Base-by-base conservation (phyloP, 2,888 invertebrate genomes). In the Subacronicta megacephala region DNA sequence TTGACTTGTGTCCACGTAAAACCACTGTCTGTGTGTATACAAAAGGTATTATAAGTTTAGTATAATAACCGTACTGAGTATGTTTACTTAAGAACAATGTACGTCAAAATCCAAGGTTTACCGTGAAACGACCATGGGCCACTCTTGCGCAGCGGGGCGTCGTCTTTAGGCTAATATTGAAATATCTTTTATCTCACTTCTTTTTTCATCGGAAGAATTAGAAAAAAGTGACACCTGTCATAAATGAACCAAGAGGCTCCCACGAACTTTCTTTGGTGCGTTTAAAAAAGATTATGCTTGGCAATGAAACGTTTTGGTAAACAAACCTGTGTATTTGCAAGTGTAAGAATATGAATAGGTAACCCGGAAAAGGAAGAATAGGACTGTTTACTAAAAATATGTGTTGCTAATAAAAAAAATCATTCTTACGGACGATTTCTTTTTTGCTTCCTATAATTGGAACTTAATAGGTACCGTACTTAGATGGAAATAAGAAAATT, bases 221-320 rank as follows among this genome's bases (percentile, higher is more conserved):
- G 72, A 73, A 83, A 88, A 86, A 88, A 82, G 60, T 88, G 89
- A 90, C 89, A 89, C 88, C 89, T 90, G 90, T 88, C 90, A 90
- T 75, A 83, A 79, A 78, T 74, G 80, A 77, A 75, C 75, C 51
- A 73, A 66, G 72, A 70, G 72, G 84, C 84, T 87, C 87, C 86
- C 87, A 87, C 82, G 82, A 72, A 73, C 73, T 71, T 77, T 72
- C 69, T 73, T 74, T 69, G 52, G 52, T 64, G 62, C 64, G 61
- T 58, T 72, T 76, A 73, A 74, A 72, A n/a, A 77, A 82, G 78
- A 80, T 83, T 70, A 83, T 78, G 78, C 68, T 35, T 37, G 40
- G 73, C 79, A 81, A 81, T 82, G 80, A 80, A 77, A 76, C 76
- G 80, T 75, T 77, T 74, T 37, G 57, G 82, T 85, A 86, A 86